Evolutionary conservation across 2,888 invertebrate species (phyloP).

Genomic region (Eueremaeus valkanovi): DNA sequence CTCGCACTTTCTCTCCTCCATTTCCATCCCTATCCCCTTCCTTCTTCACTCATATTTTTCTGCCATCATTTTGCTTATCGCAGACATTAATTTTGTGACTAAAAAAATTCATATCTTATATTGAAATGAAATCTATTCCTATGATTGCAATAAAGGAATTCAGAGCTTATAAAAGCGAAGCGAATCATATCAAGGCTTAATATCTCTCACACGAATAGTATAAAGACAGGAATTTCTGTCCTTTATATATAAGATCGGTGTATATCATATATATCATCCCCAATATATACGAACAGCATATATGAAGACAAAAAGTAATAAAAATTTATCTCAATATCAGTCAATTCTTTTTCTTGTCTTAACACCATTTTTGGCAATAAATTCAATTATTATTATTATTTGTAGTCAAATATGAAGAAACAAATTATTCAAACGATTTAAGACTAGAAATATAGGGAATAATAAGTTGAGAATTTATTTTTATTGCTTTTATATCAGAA

Average conservation of each 20-base stretch:
- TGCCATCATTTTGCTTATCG: not conserved
- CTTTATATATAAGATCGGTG: not conserved
- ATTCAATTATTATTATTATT: too few relatives aligned
- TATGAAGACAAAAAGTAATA: not conserved
- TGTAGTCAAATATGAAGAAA: too few relatives aligned
- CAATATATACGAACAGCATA: too few relatives aligned
- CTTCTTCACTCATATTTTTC: too few relatives aligned
- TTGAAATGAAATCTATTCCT: not conserved
- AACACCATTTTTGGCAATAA: too few relatives aligned
- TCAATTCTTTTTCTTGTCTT: too few relatives aligned
- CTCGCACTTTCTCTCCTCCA: not conserved
- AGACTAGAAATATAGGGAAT: too few relatives aligned
- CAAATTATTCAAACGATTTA: too few relatives aligned
- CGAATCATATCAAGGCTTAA: not conserved
- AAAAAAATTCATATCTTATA: not conserved
- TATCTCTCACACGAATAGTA: slow-evolving; percentile 8
- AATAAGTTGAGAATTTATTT: too few relatives aligned
- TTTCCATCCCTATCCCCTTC: not conserved
- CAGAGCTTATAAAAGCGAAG: not conserved
- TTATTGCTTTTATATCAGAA: too few relatives aligned
- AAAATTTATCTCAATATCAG: not conserved
- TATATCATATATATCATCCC: not conserved
- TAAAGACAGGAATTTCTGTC: not conserved
- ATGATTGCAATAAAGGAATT: slow-evolving; percentile 25
- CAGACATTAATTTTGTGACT: not conserved